Evolutionary conservation across 2,113 vertebrate genomes (phyloP).

Genomic region (Oenanthe oenanthe): DNA sequence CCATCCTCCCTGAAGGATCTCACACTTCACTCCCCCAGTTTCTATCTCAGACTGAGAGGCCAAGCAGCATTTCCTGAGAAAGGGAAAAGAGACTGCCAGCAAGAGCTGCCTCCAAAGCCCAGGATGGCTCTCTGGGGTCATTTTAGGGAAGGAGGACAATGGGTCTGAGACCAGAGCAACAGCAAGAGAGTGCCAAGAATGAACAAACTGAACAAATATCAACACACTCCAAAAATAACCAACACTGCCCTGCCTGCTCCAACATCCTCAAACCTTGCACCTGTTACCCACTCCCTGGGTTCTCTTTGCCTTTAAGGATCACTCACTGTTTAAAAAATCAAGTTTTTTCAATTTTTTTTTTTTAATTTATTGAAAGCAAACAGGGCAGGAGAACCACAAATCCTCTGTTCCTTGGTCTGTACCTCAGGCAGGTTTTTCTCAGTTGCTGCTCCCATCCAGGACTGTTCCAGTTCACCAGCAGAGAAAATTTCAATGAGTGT

Average conservation of each 20-base stretch:
- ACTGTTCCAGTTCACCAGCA: background rate
- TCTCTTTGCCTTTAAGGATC: background rate
- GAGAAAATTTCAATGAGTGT: rapidly evolving
- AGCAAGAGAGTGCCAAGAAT: background rate
- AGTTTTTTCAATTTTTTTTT: background rate
- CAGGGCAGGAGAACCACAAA: background rate
- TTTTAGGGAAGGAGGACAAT: background rate
- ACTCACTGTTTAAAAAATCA: background rate
- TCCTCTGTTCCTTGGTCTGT: background rate
- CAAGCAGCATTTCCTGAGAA: background rate
- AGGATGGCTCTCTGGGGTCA: background rate
- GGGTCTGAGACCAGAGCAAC: background rate
- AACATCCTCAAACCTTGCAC: background rate
- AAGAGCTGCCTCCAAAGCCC: background rate
- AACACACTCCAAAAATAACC: background rate
- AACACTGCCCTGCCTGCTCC: background rate
- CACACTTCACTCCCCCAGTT: background rate
- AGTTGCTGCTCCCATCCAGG: background rate
- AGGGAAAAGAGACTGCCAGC: background rate
- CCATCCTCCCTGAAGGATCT: background rate
- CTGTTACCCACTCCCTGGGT: background rate
- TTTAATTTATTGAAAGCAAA: background rate
- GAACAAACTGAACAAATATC: background rate
- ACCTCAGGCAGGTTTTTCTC: background rate
- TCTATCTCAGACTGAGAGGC: background rate